Base-by-base conservation (phyloP, 2,797 vertebrate genomes). In the Chrysocyon brachyurus region DNA sequence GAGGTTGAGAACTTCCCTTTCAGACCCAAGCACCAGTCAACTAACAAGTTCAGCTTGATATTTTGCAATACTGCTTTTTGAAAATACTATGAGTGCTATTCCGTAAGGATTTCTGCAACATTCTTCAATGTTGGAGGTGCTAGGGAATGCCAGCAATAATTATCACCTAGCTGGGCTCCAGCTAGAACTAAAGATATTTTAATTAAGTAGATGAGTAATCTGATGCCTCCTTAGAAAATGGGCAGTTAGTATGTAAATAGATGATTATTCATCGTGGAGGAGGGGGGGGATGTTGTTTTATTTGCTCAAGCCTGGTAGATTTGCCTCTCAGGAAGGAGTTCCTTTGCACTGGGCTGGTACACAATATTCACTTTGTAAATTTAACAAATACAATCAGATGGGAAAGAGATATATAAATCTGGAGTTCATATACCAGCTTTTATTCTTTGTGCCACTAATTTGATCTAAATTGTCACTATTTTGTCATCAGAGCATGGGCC, bases 161-260 rank as follows among this genome's bases (percentile, higher is more conserved):
- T 46, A n/a, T 70, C 26, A 0, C 81, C 79, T 90, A 28, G 15
- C 63, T 56, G 36, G 79, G 87, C 36, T 81, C 91, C 77, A 56
- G 28, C 56, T 77, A 21, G 90, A 94, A 36, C 17, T 3, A 19
- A 78, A 31, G 36, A 89, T 46, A 78, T 72, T 73, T 87, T 78
- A 86, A 94, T 96, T 92, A 97, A 91, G 33, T 49, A 68, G 75
- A 68, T 57, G 92, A 84, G 64, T 78, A 79, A 81, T 61, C 31
- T 21, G 22, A 59, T 72, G 8, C 33, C 54, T 83, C 33, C 59
- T 57, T 90, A 61, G 87, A 87, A 93, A 90, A 90, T 1, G 6
- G 11, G 15, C 63, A 33, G 63, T 90, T 79, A 40, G 12, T 57
- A 28, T 52, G 49, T 28, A 91, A 77, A 92, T 17, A 78, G 91